Evolutionary conservation across 2,888 invertebrate genomes (phyloP), one percentile per base, ranked within the genome.

Genomic region (Spodoptera picta): DNA sequence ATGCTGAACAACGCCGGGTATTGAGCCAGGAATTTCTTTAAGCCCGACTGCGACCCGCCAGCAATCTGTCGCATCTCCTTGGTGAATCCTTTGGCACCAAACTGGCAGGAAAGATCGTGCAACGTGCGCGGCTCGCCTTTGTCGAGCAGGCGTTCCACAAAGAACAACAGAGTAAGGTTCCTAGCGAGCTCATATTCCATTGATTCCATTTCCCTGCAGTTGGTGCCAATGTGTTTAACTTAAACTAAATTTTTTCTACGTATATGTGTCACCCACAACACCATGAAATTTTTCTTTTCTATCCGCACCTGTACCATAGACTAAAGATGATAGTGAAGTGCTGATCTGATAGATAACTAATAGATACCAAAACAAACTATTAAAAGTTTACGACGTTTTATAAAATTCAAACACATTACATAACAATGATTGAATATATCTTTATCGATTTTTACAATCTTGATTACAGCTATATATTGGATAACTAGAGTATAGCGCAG

Each of bases 41-140:
- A 96, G 62, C 99, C 98, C 83, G 98, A 98, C 93, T 99, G 99
- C 80, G 98, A 99, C 82, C 99, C 99, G 78, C 99, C 98, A 83
- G 98, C 98, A 81, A 98, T 98, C 92, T 98, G 98, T 82, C 98
- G 95, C 99, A 99, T 99, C 95, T 99, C 99, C 95, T 99, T 98
- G 27, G 99, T 99, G 94, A 99, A 99, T 80, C 98, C 99, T 92
- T 99, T 99, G 81, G 99, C 99, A 85, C 99, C 99, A 94, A 99
- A 99, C 94, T 99, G 99, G 93, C 99, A 99, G 90, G 99, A 99
- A 82, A 99, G 96, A 95, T 99, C 99, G 94, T 99, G 99, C 85
- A 99, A 96, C 78, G 99, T 98, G 90, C 99, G 96, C 75, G 99
- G 98, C 90, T 98, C 98, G 83, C 98, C 98, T 95, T 99, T 99